Percentiles rank a stretch among this genome's conserved stretches.
Conservation (phyloP, 2,797 vertebrate genomes). For the Acanthiza pusilla region DNA sequence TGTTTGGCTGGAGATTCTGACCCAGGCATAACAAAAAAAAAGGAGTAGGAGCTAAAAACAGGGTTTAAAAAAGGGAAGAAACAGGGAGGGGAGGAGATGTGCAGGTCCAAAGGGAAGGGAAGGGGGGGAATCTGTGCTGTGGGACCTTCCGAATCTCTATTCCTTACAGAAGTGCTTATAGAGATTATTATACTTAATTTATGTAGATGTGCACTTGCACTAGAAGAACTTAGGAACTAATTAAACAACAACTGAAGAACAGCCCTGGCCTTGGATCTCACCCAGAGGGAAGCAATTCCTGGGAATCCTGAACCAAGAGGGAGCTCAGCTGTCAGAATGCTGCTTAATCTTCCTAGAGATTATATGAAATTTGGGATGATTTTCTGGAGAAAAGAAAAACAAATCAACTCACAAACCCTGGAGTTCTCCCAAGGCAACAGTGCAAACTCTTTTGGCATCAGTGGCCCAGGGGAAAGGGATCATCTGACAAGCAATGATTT, state of each 20-base stretch:
- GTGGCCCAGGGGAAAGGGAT: neutral
- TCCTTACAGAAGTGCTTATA: neutral
- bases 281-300: neutral
- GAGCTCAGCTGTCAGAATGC: neutral
- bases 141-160: neutral
- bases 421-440: neutral
- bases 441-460: neutral
- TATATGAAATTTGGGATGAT: neutral
- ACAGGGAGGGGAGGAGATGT: neutral
- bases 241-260: neutral
- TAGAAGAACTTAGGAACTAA: neutral
- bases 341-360: neutral
- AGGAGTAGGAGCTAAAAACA: neutral
- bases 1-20: neutral
- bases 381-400: neutral
- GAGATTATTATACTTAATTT: neutral
- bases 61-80: neutral
- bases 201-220: neutral
- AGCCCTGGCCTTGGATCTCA: neutral
- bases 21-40: neutral
- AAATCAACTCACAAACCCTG: neutral
- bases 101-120: neutral
- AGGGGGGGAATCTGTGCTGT: neutral
- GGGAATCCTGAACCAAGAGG: neutral
- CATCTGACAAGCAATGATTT: neutral